A percentile compares a stretch with the other conserved stretches of the same genome.
These are phyloP conservation scores for Ceraclea dissimilis DNA, from an alignment of 2,888 invertebrate genomes.

Conservation along the genomic window DNA sequence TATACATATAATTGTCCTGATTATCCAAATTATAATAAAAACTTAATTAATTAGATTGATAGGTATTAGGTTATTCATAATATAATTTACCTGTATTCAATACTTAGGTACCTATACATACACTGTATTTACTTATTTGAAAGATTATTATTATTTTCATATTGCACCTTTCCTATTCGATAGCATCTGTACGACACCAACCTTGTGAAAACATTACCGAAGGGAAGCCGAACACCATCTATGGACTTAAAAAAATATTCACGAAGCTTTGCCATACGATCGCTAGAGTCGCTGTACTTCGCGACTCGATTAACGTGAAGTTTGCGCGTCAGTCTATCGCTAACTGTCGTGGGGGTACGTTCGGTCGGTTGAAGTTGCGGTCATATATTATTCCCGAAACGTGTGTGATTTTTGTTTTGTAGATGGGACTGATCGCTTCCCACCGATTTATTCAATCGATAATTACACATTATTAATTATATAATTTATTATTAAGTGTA, in stretches of 20 bases:
- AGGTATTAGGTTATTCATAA: too few relatives aligned
- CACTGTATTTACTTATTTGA: too few relatives aligned
- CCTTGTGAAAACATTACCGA: background rate
- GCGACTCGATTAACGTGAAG: constrained; percentile 14
- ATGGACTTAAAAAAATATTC: constrained; percentile 14
- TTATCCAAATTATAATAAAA: too few relatives aligned
- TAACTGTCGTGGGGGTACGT: constrained; percentile 14
- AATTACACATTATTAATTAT: constrained; percentile 19
- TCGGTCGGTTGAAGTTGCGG: constrained; percentile 16
- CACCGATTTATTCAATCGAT: constrained; percentile 19
- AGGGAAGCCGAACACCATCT: constrained; percentile 12
- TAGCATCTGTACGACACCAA: background rate
- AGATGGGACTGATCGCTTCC: constrained; percentile 20
- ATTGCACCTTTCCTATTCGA: background rate
- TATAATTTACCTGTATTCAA: too few relatives aligned
- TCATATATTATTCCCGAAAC: constrained; percentile 16
- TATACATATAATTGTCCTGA: too few relatives aligned
- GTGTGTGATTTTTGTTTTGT: constrained; percentile 21
- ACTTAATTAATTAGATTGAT: too few relatives aligned
- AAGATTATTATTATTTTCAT: too few relatives aligned
- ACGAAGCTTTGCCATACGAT: constrained; percentile 1
- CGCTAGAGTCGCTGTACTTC: constrained; percentile 14
- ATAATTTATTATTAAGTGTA: constrained; percentile 16
- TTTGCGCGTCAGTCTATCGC: constrained; percentile 21
- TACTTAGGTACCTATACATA: too few relatives aligned